Percentiles rank a stretch among this genome's conserved stretches.
phyloP scores from a whole-genome alignment of 2,888 invertebrate species.

The Julus scandinavius region DNA sequence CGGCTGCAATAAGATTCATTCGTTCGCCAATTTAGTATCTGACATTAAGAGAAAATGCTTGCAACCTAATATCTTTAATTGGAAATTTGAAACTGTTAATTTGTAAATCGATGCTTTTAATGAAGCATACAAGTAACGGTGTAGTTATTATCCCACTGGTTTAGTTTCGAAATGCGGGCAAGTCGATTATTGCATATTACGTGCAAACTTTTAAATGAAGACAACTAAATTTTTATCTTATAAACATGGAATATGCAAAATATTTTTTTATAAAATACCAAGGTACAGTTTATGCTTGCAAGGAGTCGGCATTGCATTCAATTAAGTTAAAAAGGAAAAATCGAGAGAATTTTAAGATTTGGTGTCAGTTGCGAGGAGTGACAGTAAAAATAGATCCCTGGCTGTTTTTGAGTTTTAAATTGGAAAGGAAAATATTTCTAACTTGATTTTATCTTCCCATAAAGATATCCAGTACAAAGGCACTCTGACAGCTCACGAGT shows the following conservation, averaged over 20 bases:
- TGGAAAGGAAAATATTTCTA: background rate
- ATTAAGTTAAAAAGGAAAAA: background rate
- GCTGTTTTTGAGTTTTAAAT: background rate
- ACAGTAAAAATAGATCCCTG: background rate
- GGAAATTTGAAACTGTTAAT: no score
- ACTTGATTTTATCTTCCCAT: background rate
- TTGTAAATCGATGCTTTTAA: no score
- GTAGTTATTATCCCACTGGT: no score
- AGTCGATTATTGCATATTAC: no score
- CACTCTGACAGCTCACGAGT: conserved; percentile 16
- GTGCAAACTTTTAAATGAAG: no score
- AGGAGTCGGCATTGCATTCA: background rate
- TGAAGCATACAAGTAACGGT: no score
- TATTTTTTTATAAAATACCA: background rate
- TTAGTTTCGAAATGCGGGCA: no score
- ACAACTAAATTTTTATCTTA: background rate
- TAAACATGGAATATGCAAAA: no score
- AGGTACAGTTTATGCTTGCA: background rate
- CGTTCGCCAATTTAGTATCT: no score
- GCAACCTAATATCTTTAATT: no score
- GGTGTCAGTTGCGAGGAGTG: background rate
- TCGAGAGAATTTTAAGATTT: background rate
- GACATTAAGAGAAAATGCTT: no score
- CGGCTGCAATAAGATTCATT: no score
- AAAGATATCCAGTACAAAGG: background rate